Conservation (phyloP, 2,113 vertebrate genomes). For the Ictidomys tridecemlineatus region DNA sequence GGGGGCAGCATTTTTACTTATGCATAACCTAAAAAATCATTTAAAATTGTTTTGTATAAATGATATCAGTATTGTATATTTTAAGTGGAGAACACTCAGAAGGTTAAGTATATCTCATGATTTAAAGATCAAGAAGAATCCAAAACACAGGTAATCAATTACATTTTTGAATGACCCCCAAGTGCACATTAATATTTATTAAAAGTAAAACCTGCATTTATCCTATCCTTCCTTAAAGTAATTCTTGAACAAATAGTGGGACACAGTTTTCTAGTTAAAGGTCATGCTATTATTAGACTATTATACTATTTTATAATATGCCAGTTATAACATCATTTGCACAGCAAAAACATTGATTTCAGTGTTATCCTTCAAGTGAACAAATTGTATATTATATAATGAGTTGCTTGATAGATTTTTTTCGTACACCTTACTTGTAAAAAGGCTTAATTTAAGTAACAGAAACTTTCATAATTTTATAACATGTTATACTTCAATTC, state of each 20-base stretch:
- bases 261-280: background rate
- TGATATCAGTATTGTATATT: background rate
- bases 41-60: background rate
- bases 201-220: background rate
- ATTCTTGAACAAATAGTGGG: background rate
- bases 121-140: background rate
- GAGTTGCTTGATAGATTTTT: conserved; percentile 7
- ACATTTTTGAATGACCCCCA: background rate
- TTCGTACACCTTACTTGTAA: conserved; percentile 13
- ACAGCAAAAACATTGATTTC: background rate
- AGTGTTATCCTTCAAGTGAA: conserved; percentile 18
- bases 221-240: background rate
- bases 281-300: background rate
- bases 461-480: conserved; percentile 54
- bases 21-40: background rate
- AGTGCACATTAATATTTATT: background rate
- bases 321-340: conserved; percentile 17
- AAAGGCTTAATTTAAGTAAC: conserved; percentile 16
- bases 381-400: conserved; percentile 2
- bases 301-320: conserved; percentile 21
- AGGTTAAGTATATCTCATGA: background rate
- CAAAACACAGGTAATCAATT: background rate
- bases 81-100: background rate
- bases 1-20: background rate
- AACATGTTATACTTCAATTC: background rate